Evolutionary conservation across 2,113 vertebrate species (phyloP), one percentile per base, ranked within the genome.

Genomic region (Aptenodytes forsteri): DNA sequence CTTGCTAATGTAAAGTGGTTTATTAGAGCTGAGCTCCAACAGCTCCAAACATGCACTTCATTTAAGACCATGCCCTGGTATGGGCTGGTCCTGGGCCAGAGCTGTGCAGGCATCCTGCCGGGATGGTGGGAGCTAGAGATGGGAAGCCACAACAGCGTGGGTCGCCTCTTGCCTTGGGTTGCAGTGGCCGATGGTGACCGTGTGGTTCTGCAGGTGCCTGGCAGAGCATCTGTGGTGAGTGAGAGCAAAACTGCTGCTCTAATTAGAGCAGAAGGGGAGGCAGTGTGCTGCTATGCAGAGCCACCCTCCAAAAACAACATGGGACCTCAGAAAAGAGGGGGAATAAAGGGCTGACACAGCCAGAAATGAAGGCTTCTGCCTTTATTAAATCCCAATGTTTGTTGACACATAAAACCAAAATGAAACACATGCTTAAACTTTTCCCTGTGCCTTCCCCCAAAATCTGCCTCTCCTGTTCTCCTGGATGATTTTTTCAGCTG

Each of bases 121-220:
- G 36, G 18, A 22, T 49, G 46, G 25, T 0, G 3, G 61, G 14
- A 40, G 25, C 64, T 13, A 2, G 26, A 10, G n/a, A 0, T 40
- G 67, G 56, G 56, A 40, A 76, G 34, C 44, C 29, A 10, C 29
- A 22, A 3, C 44, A 21, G 14, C 0, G 1, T 0, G 0, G 22
- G 42, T 30, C 8, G 1, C 46, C 32, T 52, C 56, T 29, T 11
- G 6, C 55, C 8, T 32, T 26, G 62, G 16, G 42, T 75, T 40
- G 46, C 1, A 1, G 54, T 30, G 62, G 46, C 67, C 0, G 0
- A 1, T 4, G 13, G 27, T 26, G 61, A 5, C 55, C 0, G 2
- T 61, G 55, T 2, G 7, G 34, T 30, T 47, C 78, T 25, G 58
- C 56, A 80, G 78, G 78, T 92, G 62, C 78, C 15, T 62, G 80